A percentile compares a stretch with the other conserved stretches of the same genome.
Conservation (phyloP, 2,797 vertebrate genomes). For the Coccyzus lansbergi region DNA sequence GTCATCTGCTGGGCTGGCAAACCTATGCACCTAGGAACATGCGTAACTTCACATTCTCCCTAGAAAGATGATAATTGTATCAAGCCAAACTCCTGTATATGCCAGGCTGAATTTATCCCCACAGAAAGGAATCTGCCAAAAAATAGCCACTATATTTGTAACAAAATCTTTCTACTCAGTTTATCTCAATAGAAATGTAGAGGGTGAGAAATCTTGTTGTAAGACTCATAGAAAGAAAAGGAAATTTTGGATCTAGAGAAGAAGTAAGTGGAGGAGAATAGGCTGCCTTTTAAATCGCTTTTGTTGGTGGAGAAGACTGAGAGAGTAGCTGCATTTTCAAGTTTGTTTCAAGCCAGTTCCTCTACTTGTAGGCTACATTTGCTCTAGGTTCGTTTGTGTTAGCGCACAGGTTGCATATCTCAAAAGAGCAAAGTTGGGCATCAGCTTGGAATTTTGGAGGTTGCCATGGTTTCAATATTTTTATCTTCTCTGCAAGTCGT, state of each 20-base stretch:
- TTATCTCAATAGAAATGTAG: neutral
- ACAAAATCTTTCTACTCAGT: neutral
- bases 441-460: slow-evolving; percentile 26
- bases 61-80: neutral
- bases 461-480: slow-evolving; percentile 62
- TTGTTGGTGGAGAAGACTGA: neutral
- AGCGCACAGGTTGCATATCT: neutral
- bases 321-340: neutral
- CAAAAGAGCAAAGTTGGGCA: slow-evolving; percentile 24
- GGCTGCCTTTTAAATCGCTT: neutral
- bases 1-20: neutral
- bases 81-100: neutral
- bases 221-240: neutral
- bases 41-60: neutral
- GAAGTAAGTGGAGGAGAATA: neutral
- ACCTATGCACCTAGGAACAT: neutral
- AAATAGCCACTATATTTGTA: neutral
- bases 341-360: neutral
- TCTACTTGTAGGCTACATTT: neutral
- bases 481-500: slow-evolving; percentile 26
- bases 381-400: neutral
- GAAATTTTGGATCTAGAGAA: neutral
- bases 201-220: neutral
- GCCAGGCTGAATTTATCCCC: neutral
- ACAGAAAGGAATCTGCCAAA: neutral